A percentile compares a stretch with the other conserved stretches of the same genome.
phyloP scores from a whole-genome alignment of 53 echinoderm and acorn worm species.

The Astropecten irregularis region DNA sequence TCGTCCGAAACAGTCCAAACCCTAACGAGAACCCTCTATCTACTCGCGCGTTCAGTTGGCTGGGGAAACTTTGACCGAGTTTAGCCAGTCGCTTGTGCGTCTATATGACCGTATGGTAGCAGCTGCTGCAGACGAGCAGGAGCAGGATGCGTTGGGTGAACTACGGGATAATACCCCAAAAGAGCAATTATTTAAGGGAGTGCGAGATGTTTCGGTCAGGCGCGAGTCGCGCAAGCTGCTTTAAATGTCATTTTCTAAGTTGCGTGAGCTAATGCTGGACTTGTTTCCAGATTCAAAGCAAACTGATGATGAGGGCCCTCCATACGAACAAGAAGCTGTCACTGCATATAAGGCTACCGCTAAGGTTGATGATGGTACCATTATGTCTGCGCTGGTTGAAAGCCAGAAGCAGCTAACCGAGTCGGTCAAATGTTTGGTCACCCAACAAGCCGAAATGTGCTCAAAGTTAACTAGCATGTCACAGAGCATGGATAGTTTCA shows the following conservation, averaged over 20 bases:
- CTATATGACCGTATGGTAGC: neutral
- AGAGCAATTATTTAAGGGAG: neutral
- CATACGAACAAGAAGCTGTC: neutral
- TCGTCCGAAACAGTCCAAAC: neutral
- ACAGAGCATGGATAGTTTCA: too few species aligned
- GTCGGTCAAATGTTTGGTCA: neutral
- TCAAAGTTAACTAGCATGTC: too few species aligned
- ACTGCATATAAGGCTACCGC: neutral
- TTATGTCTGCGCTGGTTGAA: neutral
- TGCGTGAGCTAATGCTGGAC: neutral
- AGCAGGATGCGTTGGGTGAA: neutral
- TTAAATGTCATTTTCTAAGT: neutral
- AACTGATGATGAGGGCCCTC: neutral
- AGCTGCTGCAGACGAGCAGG: neutral
- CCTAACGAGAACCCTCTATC: neutral
- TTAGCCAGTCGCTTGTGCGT: neutral
- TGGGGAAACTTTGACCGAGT: slow-evolving; percentile 35
- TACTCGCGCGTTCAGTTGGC: neutral
- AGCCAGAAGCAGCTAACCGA: neutral
- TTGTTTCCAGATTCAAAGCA: neutral
- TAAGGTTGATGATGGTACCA: neutral
- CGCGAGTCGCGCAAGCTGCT: neutral
- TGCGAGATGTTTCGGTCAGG: neutral
- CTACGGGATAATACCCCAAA: neutral
- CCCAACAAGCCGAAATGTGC: slow-evolving; percentile 12